These are phyloP conservation scores for Ennomos fuscantarius DNA, from an alignment of 2,888 invertebrate species.

Conservation along the genomic window DNA sequence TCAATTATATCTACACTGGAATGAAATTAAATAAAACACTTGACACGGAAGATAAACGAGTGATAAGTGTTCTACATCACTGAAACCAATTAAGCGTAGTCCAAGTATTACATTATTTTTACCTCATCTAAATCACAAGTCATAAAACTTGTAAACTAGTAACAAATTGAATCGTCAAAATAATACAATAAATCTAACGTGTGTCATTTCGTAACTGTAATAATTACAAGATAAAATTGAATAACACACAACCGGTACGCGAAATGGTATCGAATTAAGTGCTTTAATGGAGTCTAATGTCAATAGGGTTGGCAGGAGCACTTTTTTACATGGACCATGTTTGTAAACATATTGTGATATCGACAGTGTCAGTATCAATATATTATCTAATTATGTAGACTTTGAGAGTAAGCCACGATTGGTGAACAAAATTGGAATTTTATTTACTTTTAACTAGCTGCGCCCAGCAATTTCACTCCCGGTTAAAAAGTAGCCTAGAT, in stretches of 20 bases:
- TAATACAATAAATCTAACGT: slow-evolving; percentile 37
- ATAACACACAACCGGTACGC: slow-evolving; percentile 68
- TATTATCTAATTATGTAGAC: too few relatives aligned
- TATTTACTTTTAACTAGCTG: too few relatives aligned
- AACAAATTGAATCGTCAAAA: slow-evolving; percentile 43
- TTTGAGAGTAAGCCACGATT: too few relatives aligned
- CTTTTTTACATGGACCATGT: not conserved
- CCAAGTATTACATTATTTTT: slow-evolving; percentile 28
- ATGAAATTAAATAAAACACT: slow-evolving; percentile 6
- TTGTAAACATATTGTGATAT: too few relatives aligned
- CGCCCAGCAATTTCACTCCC: too few relatives aligned
- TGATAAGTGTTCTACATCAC: slow-evolving; percentile 21
- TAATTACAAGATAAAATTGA: slow-evolving; percentile 62
- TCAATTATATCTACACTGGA: not conserved
- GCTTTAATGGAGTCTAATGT: slow-evolving; percentile 72
- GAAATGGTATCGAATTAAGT: slow-evolving; percentile 77
- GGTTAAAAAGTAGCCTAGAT: too few relatives aligned
- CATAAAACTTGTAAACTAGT: slow-evolving; percentile 37
- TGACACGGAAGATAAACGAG: slow-evolving; percentile 20
- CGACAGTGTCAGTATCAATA: too few relatives aligned
- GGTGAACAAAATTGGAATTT: too few relatives aligned
- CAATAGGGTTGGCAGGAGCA: slow-evolving; percentile 18
- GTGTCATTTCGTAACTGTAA: slow-evolving; percentile 53
- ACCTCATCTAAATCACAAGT: slow-evolving; percentile 24
- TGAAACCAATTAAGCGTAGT: slow-evolving; percentile 32